These are phyloP conservation scores for Macrophya alboannulata DNA, from an alignment of 2,888 invertebrate species.

Conservation along the genomic window DNA sequence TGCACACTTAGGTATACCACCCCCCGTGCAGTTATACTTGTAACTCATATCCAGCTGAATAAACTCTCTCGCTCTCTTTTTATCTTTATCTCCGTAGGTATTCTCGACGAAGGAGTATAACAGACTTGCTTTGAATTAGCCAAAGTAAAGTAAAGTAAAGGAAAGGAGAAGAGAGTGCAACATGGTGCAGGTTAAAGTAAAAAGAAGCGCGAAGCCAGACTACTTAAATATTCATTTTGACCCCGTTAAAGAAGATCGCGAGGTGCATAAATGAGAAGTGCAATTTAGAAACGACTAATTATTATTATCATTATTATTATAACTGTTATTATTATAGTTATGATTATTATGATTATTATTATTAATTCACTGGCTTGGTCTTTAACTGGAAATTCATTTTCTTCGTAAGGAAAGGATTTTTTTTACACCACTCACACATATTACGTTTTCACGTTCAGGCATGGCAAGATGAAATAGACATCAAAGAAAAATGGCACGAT, in stretches of 20 bases:
- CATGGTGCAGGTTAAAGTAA: not conserved
- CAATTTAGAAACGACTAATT: slow-evolving; percentile 23
- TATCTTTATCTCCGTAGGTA: not conserved
- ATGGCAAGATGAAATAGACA: slow-evolving; percentile 18
- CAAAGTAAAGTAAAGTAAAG: not conserved
- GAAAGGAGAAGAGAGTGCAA: not conserved
- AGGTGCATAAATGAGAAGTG: not conserved
- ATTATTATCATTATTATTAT: not conserved
- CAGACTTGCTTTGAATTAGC: slow-evolving; percentile 32
- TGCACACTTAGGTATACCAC: not conserved
- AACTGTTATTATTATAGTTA: not conserved
- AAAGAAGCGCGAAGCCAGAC: slow-evolving; percentile 32
- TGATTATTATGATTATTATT: not conserved
- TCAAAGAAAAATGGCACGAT: slow-evolving; percentile 47
- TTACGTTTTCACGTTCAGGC: not conserved
- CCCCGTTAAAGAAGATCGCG: slow-evolving; percentile 32
- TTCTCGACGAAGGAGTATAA: not conserved
- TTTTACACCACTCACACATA: not conserved
- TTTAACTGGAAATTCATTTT: not conserved
- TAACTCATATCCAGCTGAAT: not conserved
- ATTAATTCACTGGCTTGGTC: not conserved
- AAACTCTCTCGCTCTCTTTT: not conserved
- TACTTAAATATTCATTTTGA: slow-evolving; percentile 44
- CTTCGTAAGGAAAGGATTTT: not conserved
- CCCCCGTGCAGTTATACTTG: no score